These are phyloP conservation scores for Laothoe populi DNA, from an alignment of 2,888 invertebrate species.

Conservation along the genomic window DNA sequence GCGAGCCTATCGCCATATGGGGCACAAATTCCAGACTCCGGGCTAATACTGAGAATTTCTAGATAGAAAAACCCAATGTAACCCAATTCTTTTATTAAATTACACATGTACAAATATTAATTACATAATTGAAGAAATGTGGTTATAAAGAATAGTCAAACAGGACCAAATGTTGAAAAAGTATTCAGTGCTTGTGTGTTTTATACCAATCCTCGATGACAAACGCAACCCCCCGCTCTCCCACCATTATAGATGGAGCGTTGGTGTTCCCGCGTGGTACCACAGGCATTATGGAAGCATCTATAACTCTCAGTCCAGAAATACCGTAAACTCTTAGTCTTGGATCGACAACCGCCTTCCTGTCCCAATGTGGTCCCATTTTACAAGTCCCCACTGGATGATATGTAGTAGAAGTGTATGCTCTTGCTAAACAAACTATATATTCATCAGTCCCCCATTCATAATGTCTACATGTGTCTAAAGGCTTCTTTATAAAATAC, in stretches of 20 bases:
- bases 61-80: no score
- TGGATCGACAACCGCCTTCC: slow-evolving; percentile 87
- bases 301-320: slow-evolving; percentile 86
- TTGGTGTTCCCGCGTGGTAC: slow-evolving; percentile 92
- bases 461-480: slow-evolving; percentile 84
- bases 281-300: slow-evolving; percentile 92
- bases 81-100: background rate
- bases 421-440: slow-evolving; percentile 85
- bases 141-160: background rate
- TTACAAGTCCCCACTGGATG: slow-evolving; percentile 71
- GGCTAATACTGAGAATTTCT: no score
- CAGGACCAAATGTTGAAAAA: background rate
- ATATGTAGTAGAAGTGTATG: slow-evolving; percentile 83
- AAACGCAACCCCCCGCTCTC: slow-evolving; percentile 76
- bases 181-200: background rate
- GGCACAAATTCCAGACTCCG: no score
- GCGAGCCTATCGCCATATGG: no score
- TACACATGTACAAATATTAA: background rate
- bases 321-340: slow-evolving; percentile 87
- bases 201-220: slow-evolving; percentile 57
- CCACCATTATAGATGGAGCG: slow-evolving; percentile 92
- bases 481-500: slow-evolving; percentile 75
- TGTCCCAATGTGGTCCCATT: slow-evolving; percentile 83
- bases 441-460: slow-evolving; percentile 86
- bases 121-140: background rate